phyloP scores from a whole-genome alignment of 1,140 invertebrate species.

The Venturia canescens region DNA sequence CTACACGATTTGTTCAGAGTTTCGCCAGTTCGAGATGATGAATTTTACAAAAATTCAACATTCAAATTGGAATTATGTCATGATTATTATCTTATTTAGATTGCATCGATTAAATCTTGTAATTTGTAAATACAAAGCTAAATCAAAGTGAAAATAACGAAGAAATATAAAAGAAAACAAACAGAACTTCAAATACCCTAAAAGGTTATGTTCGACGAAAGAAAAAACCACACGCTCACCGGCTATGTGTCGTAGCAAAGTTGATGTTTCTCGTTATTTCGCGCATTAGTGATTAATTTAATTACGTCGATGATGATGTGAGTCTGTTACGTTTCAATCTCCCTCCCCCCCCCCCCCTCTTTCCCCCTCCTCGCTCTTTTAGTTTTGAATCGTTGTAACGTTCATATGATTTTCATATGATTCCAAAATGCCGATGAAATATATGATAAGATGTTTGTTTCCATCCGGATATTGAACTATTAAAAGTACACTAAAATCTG shows the following conservation, averaged over 20 bases:
- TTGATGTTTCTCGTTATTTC: conserved; percentile 65
- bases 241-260: conserved; percentile 59
- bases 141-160: too few relatives aligned
- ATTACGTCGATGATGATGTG: conserved; percentile 55
- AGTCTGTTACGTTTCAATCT: conserved; percentile 60
- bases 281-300: conserved; percentile 56
- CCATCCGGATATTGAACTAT: conserved; percentile 8
- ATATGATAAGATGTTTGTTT: not conserved
- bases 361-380: too few relatives aligned
- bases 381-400: conserved; percentile 24
- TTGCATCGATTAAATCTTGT: too few relatives aligned
- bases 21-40: too few relatives aligned
- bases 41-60: too few relatives aligned
- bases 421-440: not conserved
- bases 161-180: too few relatives aligned
- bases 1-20: too few relatives aligned
- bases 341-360: conserved; percentile 29
- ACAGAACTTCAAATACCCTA: too few relatives aligned
- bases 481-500: not conserved
- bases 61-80: too few relatives aligned
- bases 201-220: too few relatives aligned
- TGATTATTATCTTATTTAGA: too few relatives aligned
- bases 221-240: conserved; percentile 44
- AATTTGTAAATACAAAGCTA: too few relatives aligned
- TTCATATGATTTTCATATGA: conserved; percentile 1